These are phyloP conservation scores for Micrastur ruficollis DNA, from an alignment of 2,797 vertebrate species.

Conservation along the genomic window DNA sequence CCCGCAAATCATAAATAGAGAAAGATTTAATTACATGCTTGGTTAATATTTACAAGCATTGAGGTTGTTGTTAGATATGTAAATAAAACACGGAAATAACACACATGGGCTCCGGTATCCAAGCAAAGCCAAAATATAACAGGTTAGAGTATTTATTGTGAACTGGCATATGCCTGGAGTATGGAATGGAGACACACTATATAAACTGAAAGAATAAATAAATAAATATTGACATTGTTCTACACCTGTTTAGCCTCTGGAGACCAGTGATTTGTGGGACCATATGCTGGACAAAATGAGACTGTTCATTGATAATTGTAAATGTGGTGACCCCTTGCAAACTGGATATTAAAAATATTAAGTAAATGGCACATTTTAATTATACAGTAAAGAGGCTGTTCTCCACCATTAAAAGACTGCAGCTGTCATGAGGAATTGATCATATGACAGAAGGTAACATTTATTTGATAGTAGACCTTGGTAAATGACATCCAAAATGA, in stretches of 20 bases:
- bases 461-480: constrained; percentile 48
- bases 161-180: constrained; percentile 5
- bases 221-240: constrained; percentile 64
- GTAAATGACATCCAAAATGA: constrained; percentile 31
- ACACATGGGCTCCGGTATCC: background rate
- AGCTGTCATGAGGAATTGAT: constrained; percentile 39
- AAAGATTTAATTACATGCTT: constrained; percentile 52
- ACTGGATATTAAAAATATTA: constrained; percentile 58
- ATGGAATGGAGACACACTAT: background rate
- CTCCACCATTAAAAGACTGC: constrained; percentile 41
- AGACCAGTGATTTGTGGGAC: constrained; percentile 56
- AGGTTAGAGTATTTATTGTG: constrained; percentile 22
- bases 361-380: constrained; percentile 61
- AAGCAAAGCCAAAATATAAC: constrained; percentile 24
- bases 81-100: constrained; percentile 21
- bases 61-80: background rate
- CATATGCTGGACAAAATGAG: constrained; percentile 61
- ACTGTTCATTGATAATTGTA: constrained; percentile 47
- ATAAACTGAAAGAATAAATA: constrained; percentile 51
- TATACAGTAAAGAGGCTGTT: constrained; percentile 43
- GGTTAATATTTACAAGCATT: constrained; percentile 43
- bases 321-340: constrained; percentile 51
- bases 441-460: constrained; percentile 48
- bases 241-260: constrained; percentile 48
- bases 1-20: constrained; percentile 19